Conservation (phyloP, 2,113 vertebrate genomes). For the Proterorhinus semilunaris region DNA sequence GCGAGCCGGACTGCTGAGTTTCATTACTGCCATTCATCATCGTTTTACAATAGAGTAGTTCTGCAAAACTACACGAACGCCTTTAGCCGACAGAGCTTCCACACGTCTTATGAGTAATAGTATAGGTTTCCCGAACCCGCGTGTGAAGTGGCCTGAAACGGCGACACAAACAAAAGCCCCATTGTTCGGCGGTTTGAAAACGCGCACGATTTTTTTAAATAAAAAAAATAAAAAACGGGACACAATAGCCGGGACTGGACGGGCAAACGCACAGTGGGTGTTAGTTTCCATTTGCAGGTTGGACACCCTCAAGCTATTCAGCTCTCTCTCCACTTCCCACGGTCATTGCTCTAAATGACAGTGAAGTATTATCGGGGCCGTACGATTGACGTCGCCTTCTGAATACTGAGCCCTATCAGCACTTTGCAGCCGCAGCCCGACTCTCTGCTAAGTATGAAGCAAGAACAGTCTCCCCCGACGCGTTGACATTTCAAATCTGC, state of each 20-base stretch:
- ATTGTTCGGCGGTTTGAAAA: not conserved
- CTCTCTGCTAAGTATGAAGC: slow-evolving; percentile 22
- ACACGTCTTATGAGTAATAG: too few species aligned
- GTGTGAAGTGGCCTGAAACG: not conserved
- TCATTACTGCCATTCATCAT: too few species aligned
- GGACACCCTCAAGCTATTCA: slow-evolving; percentile 33
- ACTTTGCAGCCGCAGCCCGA: slow-evolving; percentile 17
- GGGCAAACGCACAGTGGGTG: slow-evolving; percentile 30
- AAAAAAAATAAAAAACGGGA: not conserved
- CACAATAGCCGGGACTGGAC: slow-evolving; percentile 17
- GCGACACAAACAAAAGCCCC: not conserved
- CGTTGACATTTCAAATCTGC: slow-evolving; percentile 57
- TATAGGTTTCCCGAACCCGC: not conserved
- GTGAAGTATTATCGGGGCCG: slow-evolving; percentile 46
- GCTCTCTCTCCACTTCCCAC: slow-evolving; percentile 14
- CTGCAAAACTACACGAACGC: not conserved
- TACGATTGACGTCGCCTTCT: slow-evolving; percentile 24
- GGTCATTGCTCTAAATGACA: slow-evolving; percentile 55
- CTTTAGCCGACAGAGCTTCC: too few species aligned
- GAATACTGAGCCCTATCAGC: slow-evolving; percentile 47
- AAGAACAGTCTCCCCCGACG: slow-evolving; percentile 20
- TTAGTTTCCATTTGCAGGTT: slow-evolving; percentile 30
- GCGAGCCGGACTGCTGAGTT: too few species aligned
- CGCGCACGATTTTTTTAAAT: not conserved
- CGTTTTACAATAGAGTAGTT: too few species aligned